Evolutionary conservation across 1,140 invertebrate genomes (phyloP), one percentile per base, ranked within the genome.

Genomic region (Laodelphax striatellus): DNA sequence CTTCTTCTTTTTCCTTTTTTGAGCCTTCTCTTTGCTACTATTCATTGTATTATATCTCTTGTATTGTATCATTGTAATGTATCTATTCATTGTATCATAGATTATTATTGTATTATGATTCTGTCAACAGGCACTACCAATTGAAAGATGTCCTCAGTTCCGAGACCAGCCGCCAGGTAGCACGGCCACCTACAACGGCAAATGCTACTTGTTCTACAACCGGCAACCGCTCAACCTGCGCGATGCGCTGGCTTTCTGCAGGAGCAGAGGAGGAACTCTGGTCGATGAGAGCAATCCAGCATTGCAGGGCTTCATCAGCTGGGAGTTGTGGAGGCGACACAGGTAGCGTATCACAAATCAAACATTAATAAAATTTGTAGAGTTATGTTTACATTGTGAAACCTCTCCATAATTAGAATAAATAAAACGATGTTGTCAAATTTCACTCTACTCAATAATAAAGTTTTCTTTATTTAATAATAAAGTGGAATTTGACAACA

Each of bases 171-270:
- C 91, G 0, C 90, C 90, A 0, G 93, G 92, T 13, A 90, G 88
- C 31, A 89, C 90, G 0, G 90, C 92, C 1, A 95, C 92, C 0
- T 97, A 96, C 73, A 95, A 95, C 69, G 92, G 92, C 53, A 95
- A 95, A 75, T 97, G 93, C 72, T 97, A 97, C 70, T 91, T 94
- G 62, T 97, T 96, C 75, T 94, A 95, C 74, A 92, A 93, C 68
- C 77, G 90, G 28, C 90, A 94, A 68, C 89, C 90, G 0, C 71
- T 88, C 62, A 83, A 81, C 62, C 93, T 95, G 72, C 76, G 84
- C 22, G 88, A 92, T 44, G 87, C 92, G 0, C 72, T 91, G 10
- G 75, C 81, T 0, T 92, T 92, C 70, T 96, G 92, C 69, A 80
- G 84, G 46, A 79, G 80, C 1, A 77, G 92, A 24, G 88, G 82